Evolutionary conservation across 2,888 invertebrate genomes (phyloP).

Genomic region (Drosophila gaucha): DNA sequence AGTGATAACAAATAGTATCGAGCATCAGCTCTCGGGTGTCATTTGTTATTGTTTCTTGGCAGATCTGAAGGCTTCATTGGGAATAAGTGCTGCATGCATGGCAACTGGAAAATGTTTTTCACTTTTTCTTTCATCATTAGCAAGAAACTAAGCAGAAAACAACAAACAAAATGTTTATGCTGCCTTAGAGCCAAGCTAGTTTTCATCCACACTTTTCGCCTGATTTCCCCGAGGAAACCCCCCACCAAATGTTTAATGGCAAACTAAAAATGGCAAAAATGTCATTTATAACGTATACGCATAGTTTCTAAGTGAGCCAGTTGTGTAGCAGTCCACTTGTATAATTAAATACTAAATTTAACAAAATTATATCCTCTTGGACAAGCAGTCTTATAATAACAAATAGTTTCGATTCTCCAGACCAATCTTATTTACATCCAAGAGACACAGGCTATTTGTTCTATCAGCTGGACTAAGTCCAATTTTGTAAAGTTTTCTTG

Average conservation of each 20-base stretch:
- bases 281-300: conserved; percentile 34
- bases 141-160: conserved; percentile 23
- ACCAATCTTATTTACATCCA: conserved; percentile 4
- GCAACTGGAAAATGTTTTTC: conserved; percentile 22
- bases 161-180: conserved; percentile 15
- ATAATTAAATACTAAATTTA: no score
- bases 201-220: conserved; percentile 54
- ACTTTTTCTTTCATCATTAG: conserved; percentile 46
- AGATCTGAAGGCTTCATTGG: conserved; percentile 59
- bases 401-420: conserved; percentile 49
- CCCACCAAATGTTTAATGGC: conserved; percentile 25
- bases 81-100: conserved; percentile 16
- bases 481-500: conserved; percentile 44
- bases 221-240: conserved; percentile 68
- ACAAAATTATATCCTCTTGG: no score
- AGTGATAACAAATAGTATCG: conserved; percentile 9
- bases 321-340: neutral
- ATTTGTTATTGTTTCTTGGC: conserved; percentile 73
- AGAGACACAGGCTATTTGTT: conserved; percentile 35
- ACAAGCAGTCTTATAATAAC: conserved; percentile 16
- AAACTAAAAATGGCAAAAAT: conserved; percentile 26
- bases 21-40: conserved; percentile 59
- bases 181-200: conserved; percentile 9
- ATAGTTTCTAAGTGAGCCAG: conserved; percentile 14
- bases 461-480: conserved; percentile 56